Conservation (phyloP, 1,140 invertebrate species). For the Camponotus floridanus region DNA sequence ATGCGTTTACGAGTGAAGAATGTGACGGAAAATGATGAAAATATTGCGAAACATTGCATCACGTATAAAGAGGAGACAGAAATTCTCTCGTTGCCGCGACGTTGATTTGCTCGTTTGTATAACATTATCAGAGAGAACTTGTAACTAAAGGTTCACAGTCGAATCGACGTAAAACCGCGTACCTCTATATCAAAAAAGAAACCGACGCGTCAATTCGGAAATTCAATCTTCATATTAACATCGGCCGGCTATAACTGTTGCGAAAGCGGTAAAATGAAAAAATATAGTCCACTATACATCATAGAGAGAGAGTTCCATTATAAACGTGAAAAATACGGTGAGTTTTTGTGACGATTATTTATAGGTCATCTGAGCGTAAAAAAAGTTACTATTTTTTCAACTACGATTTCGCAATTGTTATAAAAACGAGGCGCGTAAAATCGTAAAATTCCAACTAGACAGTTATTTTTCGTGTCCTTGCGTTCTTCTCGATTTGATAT, state of each 20-base stretch:
- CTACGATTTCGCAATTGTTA: background rate
- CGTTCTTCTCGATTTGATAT: slow-evolving; percentile 39
- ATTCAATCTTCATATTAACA: slow-evolving; percentile 55
- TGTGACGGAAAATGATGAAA: slow-evolving; percentile 17
- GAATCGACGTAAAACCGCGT: slow-evolving; percentile 24
- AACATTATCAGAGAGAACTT: background rate
- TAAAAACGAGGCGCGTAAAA: slow-evolving; percentile 42
- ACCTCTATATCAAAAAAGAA: slow-evolving; percentile 36
- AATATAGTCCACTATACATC: slow-evolving; percentile 4
- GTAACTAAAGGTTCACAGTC: slow-evolving; percentile 47
- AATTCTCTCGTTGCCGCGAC: slow-evolving; percentile 12
- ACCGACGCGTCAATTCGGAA: slow-evolving; percentile 43
- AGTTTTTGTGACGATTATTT: slow-evolving; percentile 55
- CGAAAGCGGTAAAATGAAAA: background rate
- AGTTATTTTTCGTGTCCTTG: background rate
- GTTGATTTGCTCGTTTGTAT: slow-evolving; percentile 4
- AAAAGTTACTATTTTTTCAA: slow-evolving; percentile 29
- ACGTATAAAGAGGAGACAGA: background rate
- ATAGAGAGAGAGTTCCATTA: background rate
- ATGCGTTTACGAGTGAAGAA: background rate
- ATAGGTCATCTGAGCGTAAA: slow-evolving; percentile 16
- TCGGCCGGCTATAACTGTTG: background rate
- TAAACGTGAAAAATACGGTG: slow-evolving; percentile 3
- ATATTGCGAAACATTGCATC: background rate
- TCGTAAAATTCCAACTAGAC: slow-evolving; percentile 42